Evolutionary conservation across 1,140 invertebrate genomes (phyloP), one percentile per base, ranked within the genome.

Genomic region (Augochlora pura): DNA sequence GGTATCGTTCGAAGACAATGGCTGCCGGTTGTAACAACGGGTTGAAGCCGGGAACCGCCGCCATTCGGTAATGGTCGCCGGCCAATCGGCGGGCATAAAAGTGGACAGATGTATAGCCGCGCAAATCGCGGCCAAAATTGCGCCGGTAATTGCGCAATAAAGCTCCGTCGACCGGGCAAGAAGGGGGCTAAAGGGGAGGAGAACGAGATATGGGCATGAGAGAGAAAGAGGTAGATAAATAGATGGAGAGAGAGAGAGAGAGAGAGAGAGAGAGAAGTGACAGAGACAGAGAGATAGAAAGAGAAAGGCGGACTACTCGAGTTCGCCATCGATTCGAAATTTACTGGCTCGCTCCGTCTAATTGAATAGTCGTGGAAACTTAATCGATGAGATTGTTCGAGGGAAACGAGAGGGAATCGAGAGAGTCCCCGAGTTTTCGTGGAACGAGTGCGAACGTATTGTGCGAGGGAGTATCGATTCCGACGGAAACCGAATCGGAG

Each of bases 61-160:
- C 12, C 64, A 42, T 46, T 46, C 64, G n/a, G 39, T 66, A 46
- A 46, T 46, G 64, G 64, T 46, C 18, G n/a, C 64, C 21, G 23
- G 16, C 46, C 64, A 68, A 76, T 68, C 54, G 63, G 18, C 52
- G 38, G 0, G 54, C 54, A 21, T 66, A 80, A 83, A 85, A 72
- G 74, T 76, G 83, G 80, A 75, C 74, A 74, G 64, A 73, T 75
- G 57, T 64, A 70, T 66, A 71, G 71, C 38, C 42, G 64, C 18
- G 38, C 68, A 83, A 90, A 92, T 89, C 88, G 85, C 82, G 86
- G 77, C 84, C 87, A 81, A 91, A 92, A 92, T 92, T 88, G 87
- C 90, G 85, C 82, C 75, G 72, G 88, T 92, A 92, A 93, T 92
- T 92, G 87, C 87, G 86, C 91, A 93, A 92, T 91, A 89, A 91